Evolutionary conservation across 2,113 vertebrate genomes (phyloP).

Genomic region (Eudyptes chrysolophus): DNA sequence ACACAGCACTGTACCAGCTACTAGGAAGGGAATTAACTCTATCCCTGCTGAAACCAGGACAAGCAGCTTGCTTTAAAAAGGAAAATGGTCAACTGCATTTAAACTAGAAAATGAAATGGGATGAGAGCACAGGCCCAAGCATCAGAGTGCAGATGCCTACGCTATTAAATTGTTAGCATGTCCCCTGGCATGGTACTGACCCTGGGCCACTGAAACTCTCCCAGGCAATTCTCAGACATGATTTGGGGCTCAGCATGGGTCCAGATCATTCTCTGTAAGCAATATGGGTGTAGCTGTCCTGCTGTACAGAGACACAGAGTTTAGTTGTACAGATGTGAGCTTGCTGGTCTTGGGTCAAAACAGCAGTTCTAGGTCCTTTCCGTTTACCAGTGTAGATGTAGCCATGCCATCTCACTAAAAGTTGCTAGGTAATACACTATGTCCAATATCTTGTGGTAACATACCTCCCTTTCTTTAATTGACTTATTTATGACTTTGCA

Average conservation of each 20-base stretch:
- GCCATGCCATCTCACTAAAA: background rate
- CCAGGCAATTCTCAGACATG: background rate
- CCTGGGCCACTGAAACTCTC: background rate
- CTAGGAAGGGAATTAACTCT: too few species aligned
- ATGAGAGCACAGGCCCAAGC: background rate
- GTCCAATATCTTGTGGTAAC: background rate
- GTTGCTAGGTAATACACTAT: background rate
- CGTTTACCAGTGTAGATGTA: background rate
- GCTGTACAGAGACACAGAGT: background rate
- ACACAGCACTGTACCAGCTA: too few species aligned
- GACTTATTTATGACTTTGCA: background rate
- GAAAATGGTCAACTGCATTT: background rate
- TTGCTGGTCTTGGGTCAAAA: background rate
- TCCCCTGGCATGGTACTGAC: background rate
- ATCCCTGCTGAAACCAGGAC: too few species aligned
- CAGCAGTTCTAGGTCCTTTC: background rate
- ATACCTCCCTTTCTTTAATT: background rate
- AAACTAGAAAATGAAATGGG: background rate
- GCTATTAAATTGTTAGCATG: background rate
- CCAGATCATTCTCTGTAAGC: background rate
- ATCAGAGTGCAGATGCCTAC: background rate
- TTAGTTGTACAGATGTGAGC: background rate
- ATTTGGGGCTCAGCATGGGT: background rate
- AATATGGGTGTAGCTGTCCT: background rate
- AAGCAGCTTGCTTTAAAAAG: background rate